Conservation (phyloP, 2,797 vertebrate genomes). For the Sebastes baramenuke region DNA sequence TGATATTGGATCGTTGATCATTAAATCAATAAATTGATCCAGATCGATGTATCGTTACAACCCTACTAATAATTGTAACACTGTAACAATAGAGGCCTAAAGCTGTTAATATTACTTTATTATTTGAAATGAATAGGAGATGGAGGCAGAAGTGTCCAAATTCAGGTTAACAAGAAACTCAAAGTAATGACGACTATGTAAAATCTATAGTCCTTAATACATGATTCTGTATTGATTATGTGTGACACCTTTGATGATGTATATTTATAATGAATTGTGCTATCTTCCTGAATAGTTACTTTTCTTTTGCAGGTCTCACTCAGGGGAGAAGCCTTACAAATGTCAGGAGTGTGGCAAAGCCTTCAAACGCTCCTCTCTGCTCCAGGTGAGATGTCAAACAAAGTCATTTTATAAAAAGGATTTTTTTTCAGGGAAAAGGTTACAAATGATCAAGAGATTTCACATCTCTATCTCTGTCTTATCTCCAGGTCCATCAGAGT, state of each 20-base stretch:
- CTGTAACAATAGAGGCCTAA: background rate
- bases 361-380: conserved; percentile 87
- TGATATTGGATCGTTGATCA: too few species aligned
- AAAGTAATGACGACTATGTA: background rate
- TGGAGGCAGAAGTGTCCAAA: background rate
- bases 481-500: conserved; percentile 85
- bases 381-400: conserved; percentile 76
- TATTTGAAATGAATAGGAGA: background rate
- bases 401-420: background rate
- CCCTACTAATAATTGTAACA: background rate
- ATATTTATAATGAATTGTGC: background rate
- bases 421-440: background rate
- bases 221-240: background rate
- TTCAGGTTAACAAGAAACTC: background rate
- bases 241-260: background rate
- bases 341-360: conserved; percentile 88
- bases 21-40: too few species aligned
- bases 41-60: too few species aligned
- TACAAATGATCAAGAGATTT: background rate
- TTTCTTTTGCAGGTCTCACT: conserved; percentile 81
- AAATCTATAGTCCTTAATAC: background rate
- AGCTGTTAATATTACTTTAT: background rate
- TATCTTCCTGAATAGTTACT: background rate
- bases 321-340: conserved; percentile 87
- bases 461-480: background rate